These are phyloP conservation scores for Cheumatopsyche charites DNA, from an alignment of 1,140 invertebrate species.

Conservation along the genomic window DNA sequence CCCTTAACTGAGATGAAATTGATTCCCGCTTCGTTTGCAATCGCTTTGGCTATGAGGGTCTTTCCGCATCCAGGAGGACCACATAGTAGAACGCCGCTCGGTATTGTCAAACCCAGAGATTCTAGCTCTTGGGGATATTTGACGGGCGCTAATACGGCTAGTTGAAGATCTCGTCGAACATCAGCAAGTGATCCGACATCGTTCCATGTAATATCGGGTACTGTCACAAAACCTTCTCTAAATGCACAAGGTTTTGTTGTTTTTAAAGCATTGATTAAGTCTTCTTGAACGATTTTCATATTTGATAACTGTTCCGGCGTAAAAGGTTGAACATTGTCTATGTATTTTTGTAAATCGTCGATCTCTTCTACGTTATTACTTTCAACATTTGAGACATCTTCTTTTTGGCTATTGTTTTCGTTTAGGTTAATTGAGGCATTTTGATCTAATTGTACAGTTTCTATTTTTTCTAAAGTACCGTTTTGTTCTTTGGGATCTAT, in stretches of 20 bases:
- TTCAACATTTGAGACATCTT: slow-evolving; percentile 4
- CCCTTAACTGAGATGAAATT: slow-evolving; percentile 98
- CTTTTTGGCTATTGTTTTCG: slow-evolving; percentile 40
- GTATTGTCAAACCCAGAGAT: slow-evolving; percentile 75
- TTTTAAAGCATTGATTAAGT: slow-evolving; percentile 81
- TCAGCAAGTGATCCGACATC: slow-evolving; percentile 92
- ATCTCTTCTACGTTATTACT: slow-evolving; percentile 32
- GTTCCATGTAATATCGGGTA: slow-evolving; percentile 96
- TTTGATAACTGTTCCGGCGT: slow-evolving; percentile 65
- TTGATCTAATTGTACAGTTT: not conserved
- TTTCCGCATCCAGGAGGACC: slow-evolving; percentile 96
- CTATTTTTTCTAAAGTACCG: slow-evolving; percentile 25
- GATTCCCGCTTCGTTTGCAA: slow-evolving; percentile 95
- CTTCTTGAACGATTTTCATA: slow-evolving; percentile 72
- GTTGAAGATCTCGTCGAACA: slow-evolving; percentile 87
- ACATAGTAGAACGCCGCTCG: slow-evolving; percentile 89
- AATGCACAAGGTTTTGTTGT: slow-evolving; percentile 91
- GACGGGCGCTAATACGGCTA: slow-evolving; percentile 92
- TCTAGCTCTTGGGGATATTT: slow-evolving; percentile 81
- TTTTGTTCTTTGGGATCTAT: slow-evolving; percentile 23
- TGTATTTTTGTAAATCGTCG: slow-evolving; percentile 48
- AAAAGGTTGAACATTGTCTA: slow-evolving; percentile 60
- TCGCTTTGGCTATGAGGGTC: slow-evolving; percentile 90
- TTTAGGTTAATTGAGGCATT: slow-evolving; percentile 28
- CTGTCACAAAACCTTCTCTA: slow-evolving; percentile 95